Evolutionary conservation across 2,888 invertebrate genomes (phyloP), one percentile per base, ranked within the genome.

Genomic region (Polydrusus tereticollis): DNA sequence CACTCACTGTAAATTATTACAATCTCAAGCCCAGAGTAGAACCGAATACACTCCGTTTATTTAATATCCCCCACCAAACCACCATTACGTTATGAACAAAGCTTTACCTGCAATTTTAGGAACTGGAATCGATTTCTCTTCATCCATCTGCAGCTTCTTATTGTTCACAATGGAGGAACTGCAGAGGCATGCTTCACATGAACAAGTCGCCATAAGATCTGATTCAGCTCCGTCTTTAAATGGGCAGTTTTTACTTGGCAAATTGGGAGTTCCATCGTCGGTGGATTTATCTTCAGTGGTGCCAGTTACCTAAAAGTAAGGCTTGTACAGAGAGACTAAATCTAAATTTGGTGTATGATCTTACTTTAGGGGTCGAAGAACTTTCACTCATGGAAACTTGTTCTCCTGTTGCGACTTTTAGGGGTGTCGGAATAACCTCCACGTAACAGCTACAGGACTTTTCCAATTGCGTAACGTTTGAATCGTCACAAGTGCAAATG

Each of bases 401-500:
- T 43, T 66, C 60, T n/a, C 59, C 65, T 26, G 18, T 23, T 0
- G 23, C 59, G 1, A 41, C 26, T n/a, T 20, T 52, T 29, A 21
- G 50, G 12, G 43, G 2, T 21, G 59, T 59, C 4, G 8, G 16
- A n/a, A 26, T 29, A n/a, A n/a, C n/a, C n/a, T 38, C 63, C 2
- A 67, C 18, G 10, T 62, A 41, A 26, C 67, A 67, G 5, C 63
- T 43, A 38, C 72, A 72, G 0, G 66, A 62, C 10, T 26, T 18
- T n/a, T 67, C 67, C n/a, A 60, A 58, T 1, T 62, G 29, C 12
- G 62, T 67, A 18, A 57, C 67, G 4, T 72, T 66, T 0, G 36
- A 33, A 8, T 67, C 57, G 4, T 72, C 72, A 21, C 72, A 72
- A 8, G 55, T 67, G 21, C 67, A 72, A 16, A 29, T 66, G 36